Conservation (phyloP, 2,113 vertebrate species). For the Gymnorhina tibicen region DNA sequence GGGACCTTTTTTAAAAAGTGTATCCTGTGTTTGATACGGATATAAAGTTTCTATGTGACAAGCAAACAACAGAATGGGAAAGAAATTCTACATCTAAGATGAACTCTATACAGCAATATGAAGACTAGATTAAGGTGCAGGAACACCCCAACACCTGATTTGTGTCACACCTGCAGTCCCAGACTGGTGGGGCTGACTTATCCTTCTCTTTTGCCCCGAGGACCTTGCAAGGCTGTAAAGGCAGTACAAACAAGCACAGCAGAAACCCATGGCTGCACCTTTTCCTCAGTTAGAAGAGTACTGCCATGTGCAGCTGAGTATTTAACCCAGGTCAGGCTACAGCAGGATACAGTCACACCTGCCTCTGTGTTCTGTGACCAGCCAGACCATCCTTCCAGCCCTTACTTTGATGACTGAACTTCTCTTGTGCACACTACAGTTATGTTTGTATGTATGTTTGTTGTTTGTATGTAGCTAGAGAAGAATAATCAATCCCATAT, state of each 20-base stretch:
- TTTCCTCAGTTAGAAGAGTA: not conserved
- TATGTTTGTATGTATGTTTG: not conserved
- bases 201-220: not conserved
- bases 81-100: not conserved
- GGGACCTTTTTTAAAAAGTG: not conserved
- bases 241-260: not conserved
- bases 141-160: not conserved
- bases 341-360: not conserved
- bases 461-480: not conserved
- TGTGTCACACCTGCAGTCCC: not conserved
- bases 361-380: not conserved
- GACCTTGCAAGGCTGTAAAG: not conserved
- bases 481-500: not conserved
- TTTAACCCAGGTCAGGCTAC: not conserved
- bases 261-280: not conserved
- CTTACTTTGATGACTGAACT: not conserved
- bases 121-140: not conserved
- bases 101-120: not conserved
- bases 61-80: not conserved
- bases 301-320: not conserved
- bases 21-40: not conserved
- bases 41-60: not conserved
- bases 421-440: not conserved
- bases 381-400: not conserved
- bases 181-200: not conserved